Evolutionary conservation across 2,888 invertebrate genomes (phyloP).

Genomic region (Noctua janthina): DNA sequence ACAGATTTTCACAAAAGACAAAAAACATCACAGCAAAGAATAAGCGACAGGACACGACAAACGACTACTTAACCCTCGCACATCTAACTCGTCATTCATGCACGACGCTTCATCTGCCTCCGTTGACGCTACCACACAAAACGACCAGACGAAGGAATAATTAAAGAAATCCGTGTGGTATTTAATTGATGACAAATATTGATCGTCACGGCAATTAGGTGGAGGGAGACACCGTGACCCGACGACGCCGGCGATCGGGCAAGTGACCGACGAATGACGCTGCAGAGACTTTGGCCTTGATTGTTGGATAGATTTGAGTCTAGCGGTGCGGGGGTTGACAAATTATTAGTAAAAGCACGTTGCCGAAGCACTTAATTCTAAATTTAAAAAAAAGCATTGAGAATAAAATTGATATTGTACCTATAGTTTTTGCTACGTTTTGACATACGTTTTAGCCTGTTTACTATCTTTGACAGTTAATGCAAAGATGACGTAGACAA

Average conservation of each 20-base stretch:
- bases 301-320: background rate
- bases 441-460: background rate
- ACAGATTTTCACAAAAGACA: conserved; percentile 20
- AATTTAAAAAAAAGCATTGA: background rate
- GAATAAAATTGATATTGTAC: background rate
- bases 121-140: conserved; percentile 64
- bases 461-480: background rate
- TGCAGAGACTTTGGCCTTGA: conserved; percentile 15
- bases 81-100: conserved; percentile 39
- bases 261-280: conserved; percentile 33
- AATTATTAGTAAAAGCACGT: background rate
- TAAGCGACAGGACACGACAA: conserved; percentile 51
- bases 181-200: conserved; percentile 88
- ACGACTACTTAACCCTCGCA: conserved; percentile 40
- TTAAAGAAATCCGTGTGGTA: conserved; percentile 74
- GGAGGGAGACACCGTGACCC: conserved; percentile 71
- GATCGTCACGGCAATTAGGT: conserved; percentile 82
- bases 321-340: background rate
- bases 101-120: conserved; percentile 41
- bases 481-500: background rate
- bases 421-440: background rate
- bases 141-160: conserved; percentile 69
- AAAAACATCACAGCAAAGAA: conserved; percentile 26
- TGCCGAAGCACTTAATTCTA: background rate
- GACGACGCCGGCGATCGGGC: conserved; percentile 59